Conservation (phyloP, 1,140 invertebrate species). For the Rhagoletis pomonella region DNA sequence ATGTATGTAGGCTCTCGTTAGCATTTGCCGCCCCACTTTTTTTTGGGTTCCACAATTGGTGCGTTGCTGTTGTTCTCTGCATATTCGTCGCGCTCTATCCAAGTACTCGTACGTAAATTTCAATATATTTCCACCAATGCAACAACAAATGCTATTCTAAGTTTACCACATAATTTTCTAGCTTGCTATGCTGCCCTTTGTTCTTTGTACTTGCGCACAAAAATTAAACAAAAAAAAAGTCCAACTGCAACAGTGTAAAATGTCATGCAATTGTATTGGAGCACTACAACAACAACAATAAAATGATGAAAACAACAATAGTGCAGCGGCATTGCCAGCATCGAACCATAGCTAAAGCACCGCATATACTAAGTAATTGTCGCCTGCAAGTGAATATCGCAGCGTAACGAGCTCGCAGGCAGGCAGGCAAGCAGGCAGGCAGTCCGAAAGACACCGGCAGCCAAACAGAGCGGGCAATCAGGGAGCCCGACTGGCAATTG, state of each 20-base stretch:
- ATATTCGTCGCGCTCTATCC: too few species aligned
- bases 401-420: too few species aligned
- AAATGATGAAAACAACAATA: neutral
- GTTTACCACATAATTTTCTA: too few species aligned
- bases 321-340: neutral
- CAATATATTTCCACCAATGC: too few species aligned
- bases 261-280: neutral
- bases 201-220: neutral
- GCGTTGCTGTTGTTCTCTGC: too few species aligned
- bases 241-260: neutral
- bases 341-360: neutral
- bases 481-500: neutral
- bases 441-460: neutral
- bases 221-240: neutral
- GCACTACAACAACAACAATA: neutral
- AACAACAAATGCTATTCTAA: too few species aligned
- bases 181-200: too few species aligned
- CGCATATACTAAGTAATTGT: too few species aligned
- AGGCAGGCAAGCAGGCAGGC: too few species aligned
- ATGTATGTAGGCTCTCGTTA: neutral
- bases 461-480: neutral
- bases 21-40: neutral
- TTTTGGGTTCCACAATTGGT: neutral
- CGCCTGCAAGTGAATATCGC: too few species aligned
- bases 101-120: too few species aligned